phyloP scores from a whole-genome alignment of 1,140 invertebrate genomes.

The Drosophila triauraria region DNA sequence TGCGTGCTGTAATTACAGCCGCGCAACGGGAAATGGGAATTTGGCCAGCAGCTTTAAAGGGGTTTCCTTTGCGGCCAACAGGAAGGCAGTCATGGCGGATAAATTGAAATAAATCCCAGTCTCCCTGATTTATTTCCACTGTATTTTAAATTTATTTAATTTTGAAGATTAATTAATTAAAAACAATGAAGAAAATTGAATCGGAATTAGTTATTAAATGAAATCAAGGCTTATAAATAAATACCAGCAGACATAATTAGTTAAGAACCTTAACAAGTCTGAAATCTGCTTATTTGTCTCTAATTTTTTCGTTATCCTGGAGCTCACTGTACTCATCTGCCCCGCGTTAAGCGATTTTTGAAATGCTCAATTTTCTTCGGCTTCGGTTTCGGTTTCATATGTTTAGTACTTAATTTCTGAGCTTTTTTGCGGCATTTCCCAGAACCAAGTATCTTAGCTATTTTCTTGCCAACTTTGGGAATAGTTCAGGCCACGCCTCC shows the following conservation, averaged over 20 bases:
- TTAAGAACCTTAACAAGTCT: too few species aligned
- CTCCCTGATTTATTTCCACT: background rate
- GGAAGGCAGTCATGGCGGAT: background rate
- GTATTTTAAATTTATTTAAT: too few species aligned
- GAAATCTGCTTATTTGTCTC: too few species aligned
- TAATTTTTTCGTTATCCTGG: background rate
- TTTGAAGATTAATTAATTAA: too few species aligned
- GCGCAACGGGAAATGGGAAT: conserved; percentile 51
- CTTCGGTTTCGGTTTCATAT: conserved; percentile 9
- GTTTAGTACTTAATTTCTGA: conserved; percentile 7
- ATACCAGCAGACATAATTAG: too few species aligned
- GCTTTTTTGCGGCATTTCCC: conserved; percentile 4
- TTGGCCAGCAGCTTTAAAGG: conserved; percentile 34
- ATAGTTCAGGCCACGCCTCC: conserved; percentile 37
- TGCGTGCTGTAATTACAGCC: conserved; percentile 50
- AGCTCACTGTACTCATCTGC: conserved; percentile 4
- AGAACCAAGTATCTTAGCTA: conserved; percentile 20
- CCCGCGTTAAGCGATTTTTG: background rate
- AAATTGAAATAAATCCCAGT: conserved; percentile 15
- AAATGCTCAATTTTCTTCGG: conserved; percentile 6
- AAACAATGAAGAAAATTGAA: too few species aligned
- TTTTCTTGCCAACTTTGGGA: conserved; percentile 36
- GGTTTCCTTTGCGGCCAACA: conserved; percentile 5
- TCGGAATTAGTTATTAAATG: too few species aligned
- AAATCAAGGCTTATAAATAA: too few species aligned